Percentiles rank a stretch among this genome's conserved stretches.
These are phyloP conservation scores for Mya arenaria DNA, from an alignment of 1,140 invertebrate species.

Conservation along the genomic window DNA sequence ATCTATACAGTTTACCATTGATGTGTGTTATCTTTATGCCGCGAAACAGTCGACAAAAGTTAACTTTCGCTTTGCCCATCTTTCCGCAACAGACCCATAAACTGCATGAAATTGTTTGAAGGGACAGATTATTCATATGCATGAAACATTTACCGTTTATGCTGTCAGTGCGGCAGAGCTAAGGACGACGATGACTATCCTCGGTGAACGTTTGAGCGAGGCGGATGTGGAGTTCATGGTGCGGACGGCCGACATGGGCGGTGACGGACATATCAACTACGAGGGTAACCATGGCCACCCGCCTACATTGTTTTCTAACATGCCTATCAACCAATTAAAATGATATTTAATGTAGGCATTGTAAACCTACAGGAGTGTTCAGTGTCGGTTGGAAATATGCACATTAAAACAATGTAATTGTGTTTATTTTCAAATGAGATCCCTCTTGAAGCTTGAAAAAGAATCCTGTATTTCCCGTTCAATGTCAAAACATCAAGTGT, in stretches of 20 bases:
- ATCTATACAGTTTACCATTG: too few species aligned
- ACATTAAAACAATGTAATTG: not conserved
- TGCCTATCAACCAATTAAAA: too few species aligned
- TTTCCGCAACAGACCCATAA: not conserved
- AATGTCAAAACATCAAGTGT: too few species aligned
- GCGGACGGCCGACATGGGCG: conserved; percentile 27
- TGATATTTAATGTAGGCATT: not conserved
- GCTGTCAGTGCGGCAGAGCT: not conserved
- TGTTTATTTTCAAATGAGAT: not conserved
- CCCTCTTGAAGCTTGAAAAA: not conserved
- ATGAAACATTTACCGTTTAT: not conserved
- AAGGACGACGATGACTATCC: conserved; percentile 25
- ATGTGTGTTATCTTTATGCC: too few species aligned
- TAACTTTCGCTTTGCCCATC: not conserved
- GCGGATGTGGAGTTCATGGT: conserved; percentile 50
- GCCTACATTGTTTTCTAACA: too few species aligned
- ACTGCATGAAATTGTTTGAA: not conserved
- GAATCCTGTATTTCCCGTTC: too few species aligned
- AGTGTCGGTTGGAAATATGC: not conserved
- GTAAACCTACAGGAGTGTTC: not conserved
- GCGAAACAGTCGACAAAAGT: too few species aligned
- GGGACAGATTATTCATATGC: not conserved
- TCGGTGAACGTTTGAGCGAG: conserved; percentile 31
- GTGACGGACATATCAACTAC: conserved; percentile 50
- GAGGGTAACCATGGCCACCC: too few species aligned